phyloP scores from a whole-genome alignment of 2,888 invertebrate genomes.

The Pristionchus mayeri region DNA sequence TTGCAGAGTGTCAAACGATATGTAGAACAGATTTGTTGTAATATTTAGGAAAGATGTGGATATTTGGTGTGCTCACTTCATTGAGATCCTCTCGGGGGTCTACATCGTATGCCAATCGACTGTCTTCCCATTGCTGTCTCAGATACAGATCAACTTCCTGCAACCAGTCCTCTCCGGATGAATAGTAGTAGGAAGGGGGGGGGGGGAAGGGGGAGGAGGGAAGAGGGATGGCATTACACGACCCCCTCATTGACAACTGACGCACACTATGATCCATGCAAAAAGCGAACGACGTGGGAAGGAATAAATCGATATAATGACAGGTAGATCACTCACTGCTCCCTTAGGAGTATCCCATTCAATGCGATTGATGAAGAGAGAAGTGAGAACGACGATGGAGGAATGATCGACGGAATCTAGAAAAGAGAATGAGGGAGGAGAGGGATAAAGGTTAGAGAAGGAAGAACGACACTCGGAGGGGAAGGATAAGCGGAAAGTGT shows the following conservation, averaged over 20 bases:
- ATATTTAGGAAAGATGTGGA: background rate
- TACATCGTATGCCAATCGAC: slow-evolving; percentile 71
- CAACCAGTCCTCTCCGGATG: slow-evolving; percentile 13
- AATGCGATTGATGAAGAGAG: slow-evolving; percentile 70
- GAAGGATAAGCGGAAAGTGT: slow-evolving; percentile 7
- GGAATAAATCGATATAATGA: slow-evolving; percentile 9
- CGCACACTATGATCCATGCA: background rate
- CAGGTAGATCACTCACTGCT: background rate
- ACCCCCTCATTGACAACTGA: slow-evolving; percentile 1
- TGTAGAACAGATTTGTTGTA: slow-evolving; percentile 14
- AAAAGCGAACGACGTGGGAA: slow-evolving; percentile 21
- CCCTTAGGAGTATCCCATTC: slow-evolving; percentile 62
- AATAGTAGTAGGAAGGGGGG: background rate
- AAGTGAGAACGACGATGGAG: slow-evolving; percentile 70
- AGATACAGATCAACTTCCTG: slow-evolving; percentile 74
- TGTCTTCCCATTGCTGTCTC: slow-evolving; percentile 75
- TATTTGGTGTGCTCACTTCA: slow-evolving; percentile 63
- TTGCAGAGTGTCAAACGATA: slow-evolving; percentile 11
- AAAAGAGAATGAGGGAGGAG: background rate
- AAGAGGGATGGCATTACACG: slow-evolving; percentile 18
- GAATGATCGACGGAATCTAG: slow-evolving; percentile 70
- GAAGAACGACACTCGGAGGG: background rate
- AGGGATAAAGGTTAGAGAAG: background rate
- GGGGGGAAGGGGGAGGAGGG: background rate
- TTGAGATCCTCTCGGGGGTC: slow-evolving; percentile 69